A percentile compares a stretch with the other conserved stretches of the same genome.
Evolutionary conservation across 1,140 invertebrate species (phyloP).

Genomic region (Acromyrmex heyeri): DNA sequence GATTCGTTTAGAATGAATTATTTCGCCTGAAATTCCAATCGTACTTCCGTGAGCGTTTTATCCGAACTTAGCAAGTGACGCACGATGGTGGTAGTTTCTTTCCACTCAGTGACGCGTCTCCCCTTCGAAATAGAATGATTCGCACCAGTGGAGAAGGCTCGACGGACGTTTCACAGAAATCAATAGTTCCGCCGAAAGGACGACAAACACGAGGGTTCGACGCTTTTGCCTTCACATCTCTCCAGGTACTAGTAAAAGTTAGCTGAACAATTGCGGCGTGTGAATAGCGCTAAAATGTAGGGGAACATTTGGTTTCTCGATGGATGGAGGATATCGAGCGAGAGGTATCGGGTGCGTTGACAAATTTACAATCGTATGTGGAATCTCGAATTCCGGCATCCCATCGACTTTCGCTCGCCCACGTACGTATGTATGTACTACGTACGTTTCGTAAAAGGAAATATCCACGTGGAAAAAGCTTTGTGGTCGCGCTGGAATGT

Average conservation of each 20-base stretch:
- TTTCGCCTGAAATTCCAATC: slow-evolving; percentile 62
- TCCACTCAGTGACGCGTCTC: slow-evolving; percentile 55
- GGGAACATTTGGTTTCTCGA: slow-evolving; percentile 32
- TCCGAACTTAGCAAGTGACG: slow-evolving; percentile 40
- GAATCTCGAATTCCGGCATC: slow-evolving; percentile 50
- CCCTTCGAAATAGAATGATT: slow-evolving; percentile 72
- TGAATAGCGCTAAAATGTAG: slow-evolving; percentile 54
- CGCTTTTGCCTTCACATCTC: slow-evolving; percentile 58
- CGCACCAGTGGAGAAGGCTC: slow-evolving; percentile 69
- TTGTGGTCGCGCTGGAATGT: slow-evolving; percentile 47
- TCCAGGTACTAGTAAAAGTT: slow-evolving; percentile 58
- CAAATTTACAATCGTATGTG: slow-evolving; percentile 60
- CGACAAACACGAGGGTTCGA: slow-evolving; percentile 67
- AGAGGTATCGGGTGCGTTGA: slow-evolving; percentile 36
- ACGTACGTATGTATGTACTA: neutral
- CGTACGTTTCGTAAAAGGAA: slow-evolving; percentile 49
- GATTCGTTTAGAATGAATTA: slow-evolving; percentile 71
- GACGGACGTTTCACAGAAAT: slow-evolving; percentile 76
- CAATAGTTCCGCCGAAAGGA: slow-evolving; percentile 76
- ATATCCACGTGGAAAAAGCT: slow-evolving; percentile 53
- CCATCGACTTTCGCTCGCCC: slow-evolving; percentile 53
- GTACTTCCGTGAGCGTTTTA: slow-evolving; percentile 20
- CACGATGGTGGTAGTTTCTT: slow-evolving; percentile 65
- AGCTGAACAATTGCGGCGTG: slow-evolving; percentile 60
- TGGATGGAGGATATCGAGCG: slow-evolving; percentile 36